phyloP scores from a whole-genome alignment of 1,140 invertebrate species.

The Atta colombica region DNA sequence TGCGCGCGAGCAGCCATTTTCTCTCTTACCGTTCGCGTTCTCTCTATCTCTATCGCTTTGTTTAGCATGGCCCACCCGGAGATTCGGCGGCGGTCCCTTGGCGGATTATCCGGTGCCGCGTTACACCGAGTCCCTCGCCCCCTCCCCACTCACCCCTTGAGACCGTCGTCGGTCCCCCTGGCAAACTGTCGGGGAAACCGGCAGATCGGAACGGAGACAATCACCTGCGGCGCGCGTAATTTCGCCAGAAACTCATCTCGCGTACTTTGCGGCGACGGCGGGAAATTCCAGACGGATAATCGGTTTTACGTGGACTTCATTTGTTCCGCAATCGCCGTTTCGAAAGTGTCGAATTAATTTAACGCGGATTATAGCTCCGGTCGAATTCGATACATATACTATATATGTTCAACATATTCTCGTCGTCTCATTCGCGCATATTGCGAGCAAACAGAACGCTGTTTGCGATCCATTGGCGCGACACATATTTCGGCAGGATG shows the following conservation, averaged over 20 bases:
- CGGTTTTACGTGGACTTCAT: slow-evolving; percentile 55
- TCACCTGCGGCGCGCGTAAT: slow-evolving; percentile 68
- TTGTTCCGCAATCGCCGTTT: slow-evolving; percentile 43
- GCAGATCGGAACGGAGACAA: slow-evolving; percentile 70
- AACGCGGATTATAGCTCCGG: slow-evolving; percentile 40
- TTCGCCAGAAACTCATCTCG: slow-evolving; percentile 55
- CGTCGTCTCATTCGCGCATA: not conserved
- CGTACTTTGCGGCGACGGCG: slow-evolving; percentile 23
- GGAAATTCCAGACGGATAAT: slow-evolving; percentile 49
- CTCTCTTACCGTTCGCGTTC: slow-evolving; percentile 8
- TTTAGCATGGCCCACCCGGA: slow-evolving; percentile 35
- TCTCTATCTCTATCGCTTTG: slow-evolving; percentile 31
- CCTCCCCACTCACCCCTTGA: too few relatives aligned
- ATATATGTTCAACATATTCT: not conserved
- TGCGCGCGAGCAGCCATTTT: not conserved
- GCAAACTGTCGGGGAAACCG: slow-evolving; percentile 32
- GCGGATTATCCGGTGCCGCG: slow-evolving; percentile 39
- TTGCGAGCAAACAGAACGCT: not conserved
- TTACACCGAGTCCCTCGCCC: slow-evolving; percentile 2
- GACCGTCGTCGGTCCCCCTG: not conserved
- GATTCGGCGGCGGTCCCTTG: slow-evolving; percentile 22
- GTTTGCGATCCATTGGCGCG: slow-evolving; percentile 21
- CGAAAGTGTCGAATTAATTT: slow-evolving; percentile 50
- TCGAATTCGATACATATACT: slow-evolving; percentile 18
- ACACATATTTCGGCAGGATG: slow-evolving; percentile 14